Base-by-base conservation (phyloP, 2,888 invertebrate species). In the Aricia artaxerxes region DNA sequence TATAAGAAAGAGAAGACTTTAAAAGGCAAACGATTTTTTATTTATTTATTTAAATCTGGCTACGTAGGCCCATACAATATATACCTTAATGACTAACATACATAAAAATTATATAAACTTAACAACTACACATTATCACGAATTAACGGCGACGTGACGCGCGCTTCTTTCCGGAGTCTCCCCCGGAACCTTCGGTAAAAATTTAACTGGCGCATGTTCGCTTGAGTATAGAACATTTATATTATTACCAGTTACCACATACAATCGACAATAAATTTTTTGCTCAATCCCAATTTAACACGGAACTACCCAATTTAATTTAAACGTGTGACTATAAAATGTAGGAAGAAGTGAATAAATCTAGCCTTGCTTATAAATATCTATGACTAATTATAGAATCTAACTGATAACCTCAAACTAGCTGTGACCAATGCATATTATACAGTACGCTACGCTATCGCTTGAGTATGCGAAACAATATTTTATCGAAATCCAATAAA, bases 401-500 rank as follows among this genome's bases (percentile, higher is more conserved):
- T 69, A 69, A 35, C 31, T 11, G 24, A 24, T 61, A 24, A n/a
- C 1, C 24, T 24, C 31, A 31, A 69, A 69, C 31, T 61, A 35
- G 13, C 4, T 24, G 9, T 64, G 24, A 35, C 31, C 9, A 69
- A 69, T 69, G 4, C 64, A 61, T 61, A 61, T 9, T 61, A 24
- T 24, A 24, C 24, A 24, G 24, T 24, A 69, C 64, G 13, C 35
- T 6, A 31, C 4, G 24, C 24, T 61, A 61, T 61, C 61, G 61
- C 24, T 24, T 7, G 7, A 61, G 24, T 24, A 61, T 24, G 24
- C n/a, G 61, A 9, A 24, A 61, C 61, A 9, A 60, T 60, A 16
- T 16, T 60, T 60, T 60, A n/a, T 60, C 60, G 60, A 61, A 61
- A 61, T 61, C 24, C 31, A 61, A 61, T 61, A 60, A 60, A 60